Conservation (phyloP, 2,797 vertebrate species). For the Pipistrellus nathusii region DNA sequence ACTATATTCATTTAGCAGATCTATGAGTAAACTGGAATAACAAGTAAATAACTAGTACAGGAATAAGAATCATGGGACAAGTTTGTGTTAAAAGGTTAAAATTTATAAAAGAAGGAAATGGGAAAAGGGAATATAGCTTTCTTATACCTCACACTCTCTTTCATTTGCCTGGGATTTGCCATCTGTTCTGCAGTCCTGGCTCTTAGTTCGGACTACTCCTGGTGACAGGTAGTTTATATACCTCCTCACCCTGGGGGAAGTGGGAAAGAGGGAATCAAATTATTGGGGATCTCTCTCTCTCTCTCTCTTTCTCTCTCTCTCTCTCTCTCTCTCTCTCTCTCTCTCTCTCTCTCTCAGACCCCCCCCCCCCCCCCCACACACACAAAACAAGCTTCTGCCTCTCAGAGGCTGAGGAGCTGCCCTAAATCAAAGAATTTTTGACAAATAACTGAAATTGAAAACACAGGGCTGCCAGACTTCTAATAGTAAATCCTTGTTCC, state of each 20-base stretch:
- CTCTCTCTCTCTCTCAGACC: too few relatives aligned
- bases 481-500: neutral
- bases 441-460: constrained; percentile 31
- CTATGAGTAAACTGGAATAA: constrained; percentile 16
- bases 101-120: neutral
- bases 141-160: neutral
- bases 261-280: neutral
- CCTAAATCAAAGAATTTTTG: neutral
- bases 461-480: neutral
- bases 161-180: neutral
- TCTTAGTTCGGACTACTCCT: neutral
- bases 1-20: neutral
- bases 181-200: neutral
- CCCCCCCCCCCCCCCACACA: too few relatives aligned
- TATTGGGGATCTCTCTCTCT: neutral
- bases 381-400: neutral
- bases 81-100: neutral
- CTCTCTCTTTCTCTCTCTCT: neutral
- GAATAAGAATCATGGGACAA: constrained; percentile 31
- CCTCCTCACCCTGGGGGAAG: neutral
- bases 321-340: neutral
- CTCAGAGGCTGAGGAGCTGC: neutral
- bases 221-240: neutral
- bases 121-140: neutral
- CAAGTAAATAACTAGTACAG: neutral